Evolutionary conservation across 1,140 invertebrate species (phyloP).

Genomic region (Thaumatotibia leucotreta): DNA sequence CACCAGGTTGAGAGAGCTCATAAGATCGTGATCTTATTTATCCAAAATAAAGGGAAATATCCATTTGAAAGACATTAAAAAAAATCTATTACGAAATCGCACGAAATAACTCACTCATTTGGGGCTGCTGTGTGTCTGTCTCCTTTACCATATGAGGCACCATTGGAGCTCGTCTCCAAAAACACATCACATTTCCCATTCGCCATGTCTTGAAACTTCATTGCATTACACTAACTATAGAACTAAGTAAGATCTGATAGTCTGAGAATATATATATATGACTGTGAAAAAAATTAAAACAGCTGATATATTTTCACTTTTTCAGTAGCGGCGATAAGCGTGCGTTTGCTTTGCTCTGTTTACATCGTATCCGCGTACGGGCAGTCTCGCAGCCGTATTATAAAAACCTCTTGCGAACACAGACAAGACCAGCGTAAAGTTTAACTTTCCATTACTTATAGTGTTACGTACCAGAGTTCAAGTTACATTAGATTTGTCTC

Average conservation of each 20-base stretch:
- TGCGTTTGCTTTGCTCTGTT: constrained; percentile 15
- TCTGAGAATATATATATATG: background rate
- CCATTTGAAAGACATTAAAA: too few species aligned
- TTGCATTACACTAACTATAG: constrained; percentile 20
- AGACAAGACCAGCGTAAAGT: background rate
- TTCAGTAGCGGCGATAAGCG: background rate
- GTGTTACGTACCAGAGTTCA: background rate
- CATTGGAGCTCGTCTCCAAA: constrained; percentile 31
- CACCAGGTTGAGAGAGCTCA: too few species aligned
- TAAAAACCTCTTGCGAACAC: too few species aligned
- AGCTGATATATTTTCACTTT: background rate
- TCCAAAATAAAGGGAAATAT: too few species aligned
- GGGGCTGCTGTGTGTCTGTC: constrained; percentile 67
- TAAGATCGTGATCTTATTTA: too few species aligned
- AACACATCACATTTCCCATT: constrained; percentile 38
- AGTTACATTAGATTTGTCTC: background rate
- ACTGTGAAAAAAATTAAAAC: background rate
- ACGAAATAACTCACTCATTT: constrained; percentile 61
- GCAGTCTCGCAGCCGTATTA: background rate
- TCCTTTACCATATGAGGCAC: constrained; percentile 58
- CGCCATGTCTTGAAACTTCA: constrained; percentile 54
- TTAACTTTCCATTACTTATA: background rate
- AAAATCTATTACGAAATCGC: too few species aligned
- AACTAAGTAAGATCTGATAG: background rate
- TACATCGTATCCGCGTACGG: constrained; percentile 12